Conservation (phyloP, 2,797 vertebrate genomes). For the Periparus ater region DNA sequence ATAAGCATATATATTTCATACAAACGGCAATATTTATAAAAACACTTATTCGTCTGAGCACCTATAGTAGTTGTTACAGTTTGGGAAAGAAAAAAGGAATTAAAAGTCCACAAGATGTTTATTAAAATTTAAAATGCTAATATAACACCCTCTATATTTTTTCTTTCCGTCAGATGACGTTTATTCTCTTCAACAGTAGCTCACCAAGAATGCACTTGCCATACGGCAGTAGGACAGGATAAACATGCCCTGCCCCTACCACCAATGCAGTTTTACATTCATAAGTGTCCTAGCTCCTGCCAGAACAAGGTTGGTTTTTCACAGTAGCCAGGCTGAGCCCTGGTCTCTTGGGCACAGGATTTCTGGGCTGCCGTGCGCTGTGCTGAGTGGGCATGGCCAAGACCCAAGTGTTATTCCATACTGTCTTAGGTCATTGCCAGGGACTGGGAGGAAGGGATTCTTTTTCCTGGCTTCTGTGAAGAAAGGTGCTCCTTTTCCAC, state of each 20-base stretch:
- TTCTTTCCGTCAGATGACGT: not conserved
- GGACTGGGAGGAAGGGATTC: not conserved
- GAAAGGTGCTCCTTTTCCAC: not conserved
- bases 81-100: not conserved
- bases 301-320: not conserved
- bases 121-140: not conserved
- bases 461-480: not conserved
- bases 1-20: not conserved
- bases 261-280: not conserved
- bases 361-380: not conserved
- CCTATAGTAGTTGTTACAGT: not conserved
- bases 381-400: not conserved
- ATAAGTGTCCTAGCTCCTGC: accelerated
- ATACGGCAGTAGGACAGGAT: not conserved
- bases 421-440: not conserved
- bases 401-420: not conserved
- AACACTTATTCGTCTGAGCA: not conserved
- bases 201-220: not conserved
- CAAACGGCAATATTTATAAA: not conserved
- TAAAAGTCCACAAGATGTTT: not conserved
- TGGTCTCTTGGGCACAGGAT: not conserved
- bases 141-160: not conserved
- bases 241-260: not conserved
- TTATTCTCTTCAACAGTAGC: not conserved
- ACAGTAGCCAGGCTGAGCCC: not conserved